A percentile compares a stretch with the other conserved stretches of the same genome.
phyloP scores from a whole-genome alignment of 2,888 invertebrate species.

The Phortica magna region DNA sequence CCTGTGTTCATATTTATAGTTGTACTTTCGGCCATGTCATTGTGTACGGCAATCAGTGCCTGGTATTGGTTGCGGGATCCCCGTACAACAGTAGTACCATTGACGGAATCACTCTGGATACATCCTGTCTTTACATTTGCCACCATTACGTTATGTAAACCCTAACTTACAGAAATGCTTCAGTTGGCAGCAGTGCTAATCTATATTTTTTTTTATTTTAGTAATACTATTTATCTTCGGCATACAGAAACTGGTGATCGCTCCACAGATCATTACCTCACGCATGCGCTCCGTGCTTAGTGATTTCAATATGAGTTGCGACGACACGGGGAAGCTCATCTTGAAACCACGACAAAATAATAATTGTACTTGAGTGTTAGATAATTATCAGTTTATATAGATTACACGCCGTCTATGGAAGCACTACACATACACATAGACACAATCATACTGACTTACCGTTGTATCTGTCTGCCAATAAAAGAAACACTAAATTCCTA shows the following conservation, averaged over 20 bases:
- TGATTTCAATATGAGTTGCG: constrained; percentile 99
- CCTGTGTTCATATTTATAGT: constrained; percentile 80
- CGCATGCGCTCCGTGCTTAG: constrained; percentile 92
- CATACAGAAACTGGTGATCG: constrained; percentile 96
- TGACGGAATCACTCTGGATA: constrained; percentile 93
- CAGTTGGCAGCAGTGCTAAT: constrained; percentile 5
- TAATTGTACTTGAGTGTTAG: constrained; percentile 61
- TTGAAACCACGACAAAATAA: constrained; percentile 89
- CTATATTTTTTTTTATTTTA: constrained; percentile 72
- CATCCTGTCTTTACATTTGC: constrained; percentile 97
- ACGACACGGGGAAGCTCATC: constrained; percentile 97
- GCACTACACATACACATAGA: background rate
- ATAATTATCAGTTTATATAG: constrained; percentile 25
- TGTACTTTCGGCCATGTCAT: constrained; percentile 89
- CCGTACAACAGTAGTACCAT: constrained; percentile 92
- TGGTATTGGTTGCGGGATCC: constrained; percentile 98
- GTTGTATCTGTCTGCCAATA: background rate
- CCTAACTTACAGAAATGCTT: background rate
- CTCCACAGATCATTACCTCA: constrained; percentile 96
- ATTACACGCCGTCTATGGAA: constrained; percentile 38
- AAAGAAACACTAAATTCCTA: background rate
- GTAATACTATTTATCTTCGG: constrained; percentile 93
- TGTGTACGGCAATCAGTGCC: constrained; percentile 95
- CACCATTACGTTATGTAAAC: constrained; percentile 87
- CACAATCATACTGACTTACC: background rate